A percentile compares a stretch with the other conserved stretches of the same genome.
phyloP scores from a whole-genome alignment of 2,113 vertebrate genomes.

The Poecile atricapillus region DNA sequence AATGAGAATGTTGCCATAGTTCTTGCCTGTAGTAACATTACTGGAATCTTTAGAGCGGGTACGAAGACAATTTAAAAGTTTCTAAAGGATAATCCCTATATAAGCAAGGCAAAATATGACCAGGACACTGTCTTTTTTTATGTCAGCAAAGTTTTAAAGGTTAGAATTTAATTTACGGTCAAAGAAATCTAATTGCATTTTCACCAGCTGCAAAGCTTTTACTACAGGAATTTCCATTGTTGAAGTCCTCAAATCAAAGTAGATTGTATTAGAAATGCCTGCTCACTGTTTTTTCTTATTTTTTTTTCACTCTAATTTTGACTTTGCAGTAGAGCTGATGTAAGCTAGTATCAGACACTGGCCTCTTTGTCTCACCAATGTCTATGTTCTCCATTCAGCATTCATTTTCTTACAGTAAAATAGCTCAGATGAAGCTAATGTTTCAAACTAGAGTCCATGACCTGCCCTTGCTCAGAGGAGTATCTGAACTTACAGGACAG shows the following conservation, averaged over 20 bases:
- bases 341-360: neutral
- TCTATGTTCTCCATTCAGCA: neutral
- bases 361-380: neutral
- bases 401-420: neutral
- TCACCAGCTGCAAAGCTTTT: neutral
- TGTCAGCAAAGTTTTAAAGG: neutral
- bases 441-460: neutral
- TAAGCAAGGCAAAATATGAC: neutral
- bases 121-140: neutral
- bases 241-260: neutral
- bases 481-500: neutral
- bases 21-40: neutral
- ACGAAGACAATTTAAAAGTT: neutral
- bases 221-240: neutral
- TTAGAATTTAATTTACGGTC: neutral
- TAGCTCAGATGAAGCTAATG: neutral
- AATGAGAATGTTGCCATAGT: neutral
- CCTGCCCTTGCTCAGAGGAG: neutral
- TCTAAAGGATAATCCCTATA: neutral
- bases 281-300: fast-evolving
- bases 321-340: neutral
- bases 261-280: neutral
- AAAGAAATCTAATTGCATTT: neutral
- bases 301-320: neutral
- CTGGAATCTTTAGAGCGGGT: neutral